Conservation (phyloP, 2,888 invertebrate species). For the Cheilosia urbana region DNA sequence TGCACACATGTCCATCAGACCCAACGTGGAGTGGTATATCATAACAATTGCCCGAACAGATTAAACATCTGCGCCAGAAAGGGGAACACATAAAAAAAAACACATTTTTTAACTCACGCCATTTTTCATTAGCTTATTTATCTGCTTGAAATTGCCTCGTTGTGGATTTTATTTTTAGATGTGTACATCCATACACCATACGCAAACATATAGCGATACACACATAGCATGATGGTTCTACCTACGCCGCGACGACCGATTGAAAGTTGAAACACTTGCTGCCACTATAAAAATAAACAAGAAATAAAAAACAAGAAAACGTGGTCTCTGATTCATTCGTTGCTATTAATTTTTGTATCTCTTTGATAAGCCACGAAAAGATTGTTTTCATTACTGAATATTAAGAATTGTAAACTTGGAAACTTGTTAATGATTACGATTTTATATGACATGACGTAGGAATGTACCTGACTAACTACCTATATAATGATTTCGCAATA, state of each 20-base stretch:
- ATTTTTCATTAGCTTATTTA: neutral
- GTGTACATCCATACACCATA: neutral
- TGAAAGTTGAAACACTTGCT: constrained; percentile 1
- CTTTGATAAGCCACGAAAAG: too few relatives aligned
- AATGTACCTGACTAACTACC: too few relatives aligned
- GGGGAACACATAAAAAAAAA: neutral
- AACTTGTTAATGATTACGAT: too few relatives aligned
- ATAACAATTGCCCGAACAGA: neutral
- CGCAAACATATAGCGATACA: neutral
- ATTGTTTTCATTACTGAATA: too few relatives aligned
- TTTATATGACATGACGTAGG: too few relatives aligned
- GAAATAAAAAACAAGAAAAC: too few relatives aligned
- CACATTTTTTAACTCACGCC: neutral
- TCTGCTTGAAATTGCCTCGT: neutral
- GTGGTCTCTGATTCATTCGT: too few relatives aligned
- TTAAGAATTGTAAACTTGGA: too few relatives aligned
- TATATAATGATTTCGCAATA: too few relatives aligned
- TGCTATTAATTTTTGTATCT: too few relatives aligned
- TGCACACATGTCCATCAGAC: too few relatives aligned
- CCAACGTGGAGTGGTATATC: neutral
- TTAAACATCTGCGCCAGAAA: neutral
- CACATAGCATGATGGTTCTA: neutral
- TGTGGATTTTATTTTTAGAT: constrained; percentile 3
- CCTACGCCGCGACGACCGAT: neutral
- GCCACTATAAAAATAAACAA: neutral